Evolutionary conservation across 1,140 invertebrate species (phyloP).

Genomic region (Lordiphosa stackelbergi): DNA sequence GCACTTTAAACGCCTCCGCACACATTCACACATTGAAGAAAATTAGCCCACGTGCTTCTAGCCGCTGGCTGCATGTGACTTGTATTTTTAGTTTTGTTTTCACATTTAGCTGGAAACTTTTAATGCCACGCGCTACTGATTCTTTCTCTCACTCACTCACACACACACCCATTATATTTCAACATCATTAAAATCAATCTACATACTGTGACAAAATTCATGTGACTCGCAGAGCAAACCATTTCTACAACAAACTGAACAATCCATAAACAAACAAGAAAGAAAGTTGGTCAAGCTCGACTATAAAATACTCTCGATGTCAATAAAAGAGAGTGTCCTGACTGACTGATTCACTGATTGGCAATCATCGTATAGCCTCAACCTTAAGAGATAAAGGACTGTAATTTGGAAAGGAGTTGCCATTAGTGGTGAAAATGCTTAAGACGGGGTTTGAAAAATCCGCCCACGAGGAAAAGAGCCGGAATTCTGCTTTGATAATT

Average conservation of each 20-base stretch:
- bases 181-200: slow-evolving; percentile 66
- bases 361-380: too few species aligned
- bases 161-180: slow-evolving; percentile 35
- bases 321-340: too few species aligned
- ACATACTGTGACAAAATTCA: slow-evolving; percentile 67
- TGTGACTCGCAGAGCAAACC: slow-evolving; percentile 40
- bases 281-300: too few species aligned
- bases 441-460: too few species aligned
- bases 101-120: slow-evolving; percentile 51
- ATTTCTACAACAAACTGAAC: slow-evolving; percentile 4
- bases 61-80: slow-evolving; percentile 53
- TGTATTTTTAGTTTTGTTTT: slow-evolving; percentile 43
- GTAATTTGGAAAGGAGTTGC: too few species aligned
- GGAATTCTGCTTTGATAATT: too few species aligned
- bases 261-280: slow-evolving; percentile 1
- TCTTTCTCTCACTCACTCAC: slow-evolving; percentile 13
- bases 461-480: too few species aligned
- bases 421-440: too few species aligned
- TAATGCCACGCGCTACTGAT: slow-evolving; percentile 57
- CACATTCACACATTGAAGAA: slow-evolving; percentile 13
- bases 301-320: too few species aligned
- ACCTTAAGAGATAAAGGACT: too few species aligned
- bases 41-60: slow-evolving; percentile 48
- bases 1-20: slow-evolving; percentile 1
- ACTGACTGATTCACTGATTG: too few species aligned